These are phyloP conservation scores for Maniola jurtina DNA, from an alignment of 1,140 invertebrate species.

Conservation along the genomic window DNA sequence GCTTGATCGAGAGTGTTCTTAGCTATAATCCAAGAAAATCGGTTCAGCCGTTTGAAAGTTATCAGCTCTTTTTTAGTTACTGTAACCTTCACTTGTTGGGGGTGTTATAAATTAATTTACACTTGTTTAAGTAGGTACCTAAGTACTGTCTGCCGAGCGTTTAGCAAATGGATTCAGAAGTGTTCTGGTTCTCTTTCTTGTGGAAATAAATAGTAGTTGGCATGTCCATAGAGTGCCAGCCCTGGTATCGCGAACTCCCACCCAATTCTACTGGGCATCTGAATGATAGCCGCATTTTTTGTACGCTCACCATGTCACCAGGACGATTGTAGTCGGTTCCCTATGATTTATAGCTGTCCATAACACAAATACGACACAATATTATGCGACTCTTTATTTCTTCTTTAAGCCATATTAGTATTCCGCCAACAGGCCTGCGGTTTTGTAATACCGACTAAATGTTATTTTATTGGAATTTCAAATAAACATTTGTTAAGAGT, in stretches of 20 bases:
- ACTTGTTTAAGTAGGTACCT: no score
- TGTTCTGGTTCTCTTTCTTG: no score
- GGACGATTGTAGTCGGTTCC: conserved; percentile 73
- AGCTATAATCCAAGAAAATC: no score
- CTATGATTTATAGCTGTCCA: conserved; percentile 77
- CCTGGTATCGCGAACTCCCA: conserved; percentile 61
- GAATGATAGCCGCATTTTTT: conserved; percentile 76
- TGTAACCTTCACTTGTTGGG: no score
- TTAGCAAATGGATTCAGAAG: no score
- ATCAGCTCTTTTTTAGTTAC: no score
- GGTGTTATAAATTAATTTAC: no score
- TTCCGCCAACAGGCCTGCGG: conserved; percentile 71
- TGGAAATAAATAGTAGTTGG: no score
- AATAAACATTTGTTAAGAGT: conserved; percentile 64
- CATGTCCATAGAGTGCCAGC: conserved; percentile 29
- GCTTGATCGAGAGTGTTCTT: no score
- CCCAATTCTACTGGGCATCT: conserved; percentile 71
- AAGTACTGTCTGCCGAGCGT: no score
- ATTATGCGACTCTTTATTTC: conserved; percentile 76
- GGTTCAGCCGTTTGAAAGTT: no score
- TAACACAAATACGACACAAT: conserved; percentile 76
- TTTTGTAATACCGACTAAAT: conserved; percentile 77
- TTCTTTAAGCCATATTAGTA: conserved; percentile 77
- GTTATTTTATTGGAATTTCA: conserved; percentile 76
- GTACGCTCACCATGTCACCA: conserved; percentile 74